Conservation (phyloP, 1,140 invertebrate genomes). For the Aplysia californica region DNA sequence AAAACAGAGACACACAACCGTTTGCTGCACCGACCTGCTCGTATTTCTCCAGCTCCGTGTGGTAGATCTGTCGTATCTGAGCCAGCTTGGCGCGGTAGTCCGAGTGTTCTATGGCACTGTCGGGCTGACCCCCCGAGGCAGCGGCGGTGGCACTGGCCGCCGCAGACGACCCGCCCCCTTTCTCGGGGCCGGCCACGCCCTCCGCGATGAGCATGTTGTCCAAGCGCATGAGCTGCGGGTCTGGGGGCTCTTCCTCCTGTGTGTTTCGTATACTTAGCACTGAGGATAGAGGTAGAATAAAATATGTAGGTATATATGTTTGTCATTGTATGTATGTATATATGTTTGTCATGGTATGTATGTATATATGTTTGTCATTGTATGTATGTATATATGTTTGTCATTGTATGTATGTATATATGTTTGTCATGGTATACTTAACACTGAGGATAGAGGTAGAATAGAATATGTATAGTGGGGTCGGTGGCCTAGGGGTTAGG, state of each 20-base stretch:
- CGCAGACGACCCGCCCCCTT: conserved; percentile 91
- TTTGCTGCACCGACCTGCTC: too few relatives aligned
- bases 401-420: too few relatives aligned
- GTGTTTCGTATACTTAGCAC: conserved; percentile 95
- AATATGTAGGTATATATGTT: too few relatives aligned
- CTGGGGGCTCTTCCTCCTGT: conserved; percentile 98
- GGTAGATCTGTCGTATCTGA: conserved; percentile 99
- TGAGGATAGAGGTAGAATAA: conserved; percentile 65
- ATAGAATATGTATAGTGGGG: too few relatives aligned
- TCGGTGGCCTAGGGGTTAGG: too few relatives aligned
- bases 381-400: too few relatives aligned
- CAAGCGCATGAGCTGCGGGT: conserved; percentile 97
- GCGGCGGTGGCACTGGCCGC: conserved; percentile 93
- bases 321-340: too few relatives aligned
- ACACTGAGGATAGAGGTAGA: conserved; percentile 74
- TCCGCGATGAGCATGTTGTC: conserved; percentile 99
- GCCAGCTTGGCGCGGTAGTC: conserved; percentile 98
- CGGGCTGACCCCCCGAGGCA: conserved; percentile 77
- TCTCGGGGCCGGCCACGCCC: conserved; percentile 97
- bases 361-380: too few relatives aligned
- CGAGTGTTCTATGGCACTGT: conserved; percentile 94
- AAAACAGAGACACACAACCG: too few relatives aligned
- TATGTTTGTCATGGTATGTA: too few relatives aligned
- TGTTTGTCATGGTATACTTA: too few relatives aligned
- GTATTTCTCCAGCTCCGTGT: conserved; percentile 99